phyloP scores from a whole-genome alignment of 2,113 vertebrate genomes.

The Melanerpes formicivorus region DNA sequence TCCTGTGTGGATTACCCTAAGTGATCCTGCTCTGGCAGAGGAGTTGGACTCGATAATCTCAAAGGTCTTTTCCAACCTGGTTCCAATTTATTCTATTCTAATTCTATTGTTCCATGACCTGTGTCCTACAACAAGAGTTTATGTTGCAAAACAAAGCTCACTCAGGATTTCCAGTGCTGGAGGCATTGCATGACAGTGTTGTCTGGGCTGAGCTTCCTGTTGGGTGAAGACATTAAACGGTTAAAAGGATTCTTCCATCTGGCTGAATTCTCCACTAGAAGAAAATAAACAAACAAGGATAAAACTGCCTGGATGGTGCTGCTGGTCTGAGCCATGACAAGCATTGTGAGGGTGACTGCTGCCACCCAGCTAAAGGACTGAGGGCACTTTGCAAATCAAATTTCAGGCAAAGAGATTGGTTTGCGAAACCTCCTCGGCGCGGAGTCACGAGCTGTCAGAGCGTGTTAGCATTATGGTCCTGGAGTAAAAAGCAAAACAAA shows the following conservation, averaged over 20 bases:
- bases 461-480: conserved; percentile 73
- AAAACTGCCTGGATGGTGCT: conserved; percentile 3
- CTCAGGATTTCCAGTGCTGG: neutral
- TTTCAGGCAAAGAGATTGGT: conserved; percentile 74
- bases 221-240: neutral
- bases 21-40: too few species aligned
- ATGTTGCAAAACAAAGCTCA: neutral
- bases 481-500: conserved; percentile 78
- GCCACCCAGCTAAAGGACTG: conserved; percentile 67
- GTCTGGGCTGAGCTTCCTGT: neutral
- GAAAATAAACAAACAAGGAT: conserved; percentile 31
- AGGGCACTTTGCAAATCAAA: conserved; percentile 78
- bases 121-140: neutral
- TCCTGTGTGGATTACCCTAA: too few species aligned
- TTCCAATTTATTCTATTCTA: too few species aligned
- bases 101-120: neutral
- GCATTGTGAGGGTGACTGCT: conserved; percentile 43
- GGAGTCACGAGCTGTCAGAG: conserved; percentile 72
- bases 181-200: neutral
- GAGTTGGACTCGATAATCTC: too few species aligned
- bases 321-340: conserved; percentile 51
- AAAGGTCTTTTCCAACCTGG: too few species aligned
- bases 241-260: conserved; percentile 48
- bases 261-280: conserved; percentile 16
- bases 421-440: conserved; percentile 56